phyloP scores from a whole-genome alignment of 2,888 invertebrate species.

The Limnephilus marmoratus region DNA sequence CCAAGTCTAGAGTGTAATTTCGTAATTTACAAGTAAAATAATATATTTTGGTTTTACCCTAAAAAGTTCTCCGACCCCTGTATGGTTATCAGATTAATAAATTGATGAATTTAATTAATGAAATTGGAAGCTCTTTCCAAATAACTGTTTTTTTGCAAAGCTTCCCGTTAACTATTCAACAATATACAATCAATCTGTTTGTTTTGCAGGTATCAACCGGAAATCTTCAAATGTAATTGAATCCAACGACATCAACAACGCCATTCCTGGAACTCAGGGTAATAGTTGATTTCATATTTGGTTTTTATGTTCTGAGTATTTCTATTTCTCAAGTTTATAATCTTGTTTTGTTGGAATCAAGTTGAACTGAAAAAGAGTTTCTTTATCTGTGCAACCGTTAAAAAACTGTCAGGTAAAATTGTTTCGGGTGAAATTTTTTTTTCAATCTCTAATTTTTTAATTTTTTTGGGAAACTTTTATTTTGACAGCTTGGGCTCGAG shows the following conservation, averaged over 20 bases:
- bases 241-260: conserved; percentile 62
- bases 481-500: no score
- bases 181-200: background rate
- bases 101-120: background rate
- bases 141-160: background rate
- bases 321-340: background rate
- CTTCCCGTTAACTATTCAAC: background rate
- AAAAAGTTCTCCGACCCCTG: background rate
- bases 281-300: background rate
- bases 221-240: conserved; percentile 62
- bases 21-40: background rate
- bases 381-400: background rate
- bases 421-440: no score
- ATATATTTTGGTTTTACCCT: background rate
- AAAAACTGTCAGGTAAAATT: background rate
- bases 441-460: no score
- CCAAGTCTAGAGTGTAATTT: background rate
- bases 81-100: background rate
- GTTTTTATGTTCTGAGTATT: background rate
- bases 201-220: conserved; percentile 56
- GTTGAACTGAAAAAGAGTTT: background rate
- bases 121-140: background rate
- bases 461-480: no score
- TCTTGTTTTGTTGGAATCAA: background rate
- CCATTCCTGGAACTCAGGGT: conserved; percentile 64